These are phyloP conservation scores for Tachycineta bicolor DNA, from an alignment of 2,113 vertebrate species.

Conservation along the genomic window DNA sequence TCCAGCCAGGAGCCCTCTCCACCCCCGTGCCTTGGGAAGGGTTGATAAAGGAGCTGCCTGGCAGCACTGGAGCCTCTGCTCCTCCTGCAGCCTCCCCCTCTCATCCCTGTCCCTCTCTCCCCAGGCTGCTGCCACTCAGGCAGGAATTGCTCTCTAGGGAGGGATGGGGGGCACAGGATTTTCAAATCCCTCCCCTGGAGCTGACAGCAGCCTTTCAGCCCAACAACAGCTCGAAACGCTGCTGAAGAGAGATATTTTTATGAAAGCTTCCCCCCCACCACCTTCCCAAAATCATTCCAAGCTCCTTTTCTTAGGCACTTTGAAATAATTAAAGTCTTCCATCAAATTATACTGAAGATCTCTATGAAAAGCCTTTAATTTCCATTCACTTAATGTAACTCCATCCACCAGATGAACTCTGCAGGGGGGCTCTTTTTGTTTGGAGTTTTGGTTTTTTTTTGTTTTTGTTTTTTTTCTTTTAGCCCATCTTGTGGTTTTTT, in stretches of 20 bases:
- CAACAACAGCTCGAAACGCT: slow-evolving; percentile 19
- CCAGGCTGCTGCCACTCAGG: not conserved
- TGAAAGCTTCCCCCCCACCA: not conserved
- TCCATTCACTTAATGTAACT: slow-evolving; percentile 72
- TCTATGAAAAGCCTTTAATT: slow-evolving; percentile 77
- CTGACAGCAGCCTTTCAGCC: slow-evolving; percentile 40
- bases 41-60: not conserved
- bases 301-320: slow-evolving; percentile 66
- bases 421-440: slow-evolving; percentile 39
- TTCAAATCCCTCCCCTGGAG: not conserved
- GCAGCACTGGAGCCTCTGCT: not conserved
- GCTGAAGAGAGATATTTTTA: slow-evolving; percentile 57
- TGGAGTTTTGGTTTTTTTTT: slow-evolving; percentile 1
- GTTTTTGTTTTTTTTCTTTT: not conserved
- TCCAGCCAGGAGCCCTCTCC: not conserved
- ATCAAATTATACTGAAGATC: slow-evolving; percentile 76
- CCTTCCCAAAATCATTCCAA: slow-evolving; percentile 48
- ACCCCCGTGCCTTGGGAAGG: not conserved
- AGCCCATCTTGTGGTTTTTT: not conserved
- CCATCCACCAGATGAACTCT: slow-evolving; percentile 64
- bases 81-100: not conserved
- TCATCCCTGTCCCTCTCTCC: not conserved
- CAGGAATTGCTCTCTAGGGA: slow-evolving; percentile 27
- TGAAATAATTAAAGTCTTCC: slow-evolving; percentile 80
- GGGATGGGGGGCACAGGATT: not conserved